Evolutionary conservation across 2,797 vertebrate species (phyloP), one percentile per base, ranked within the genome.

Genomic region (Phylloscopus collybita): DNA sequence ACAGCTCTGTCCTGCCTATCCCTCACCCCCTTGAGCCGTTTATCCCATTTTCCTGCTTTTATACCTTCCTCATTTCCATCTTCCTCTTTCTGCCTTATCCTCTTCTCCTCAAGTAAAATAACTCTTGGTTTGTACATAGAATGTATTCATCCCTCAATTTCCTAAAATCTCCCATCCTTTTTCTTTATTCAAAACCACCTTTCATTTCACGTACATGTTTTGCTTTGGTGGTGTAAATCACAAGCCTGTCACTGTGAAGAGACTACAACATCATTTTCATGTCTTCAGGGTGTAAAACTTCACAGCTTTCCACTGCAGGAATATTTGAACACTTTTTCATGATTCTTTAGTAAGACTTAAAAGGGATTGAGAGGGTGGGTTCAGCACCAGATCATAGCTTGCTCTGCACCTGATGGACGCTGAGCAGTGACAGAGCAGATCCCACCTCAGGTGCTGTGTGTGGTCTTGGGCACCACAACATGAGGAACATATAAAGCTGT

Each of bases 331-430:
- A 3, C 14, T 89, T 86, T 80, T 61, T 78, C 21, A 45, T 5
- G 0, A 38, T 66, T 83, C 30, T 90, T 80, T 62, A 78, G 6
- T 34, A 40, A 34, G 34, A 21, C 11, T 80, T 76, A 16, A 27
- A 61, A 54, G 38, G 34, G 53, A 27, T 29, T 8, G 34, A 50
- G 53, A 49, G 60, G 3, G 2, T 5, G 1, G 7, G 20, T 45
- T 66, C 60, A 56, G 65, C 57, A 30, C 18, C 44, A 60, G 45
- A 11, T 53, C 2, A 1, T 18, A 40, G 56, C 8, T 6, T 0
- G 0, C 56, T 11, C 3, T 17, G 4, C 1, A 0, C 26, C 57
- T 65, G 45, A 3, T 9, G 42, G 38, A n/a, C 3, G 1, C 26
- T 45, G 47, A 34, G 49, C 3, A 1, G n/a, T 62, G 66, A 5